phyloP scores from a whole-genome alignment of 1,140 invertebrate species.

The Macrocentrus cingulum region DNA sequence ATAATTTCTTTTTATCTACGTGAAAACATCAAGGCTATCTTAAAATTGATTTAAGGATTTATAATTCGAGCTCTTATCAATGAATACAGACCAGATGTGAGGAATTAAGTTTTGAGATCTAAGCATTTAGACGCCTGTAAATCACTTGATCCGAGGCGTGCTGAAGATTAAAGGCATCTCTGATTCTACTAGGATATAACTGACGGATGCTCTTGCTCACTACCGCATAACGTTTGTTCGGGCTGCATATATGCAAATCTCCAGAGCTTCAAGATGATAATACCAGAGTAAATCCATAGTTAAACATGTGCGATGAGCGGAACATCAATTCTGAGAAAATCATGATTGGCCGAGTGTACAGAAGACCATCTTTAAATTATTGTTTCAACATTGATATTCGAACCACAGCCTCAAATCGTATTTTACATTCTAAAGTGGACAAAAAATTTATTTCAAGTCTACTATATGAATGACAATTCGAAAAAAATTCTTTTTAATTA shows the following conservation, averaged over 20 bases:
- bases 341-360: background rate
- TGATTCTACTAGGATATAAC: slow-evolving; percentile 12
- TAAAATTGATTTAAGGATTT: background rate
- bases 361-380: no score
- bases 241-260: slow-evolving; percentile 24
- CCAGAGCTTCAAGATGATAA: slow-evolving; percentile 15
- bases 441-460: no score
- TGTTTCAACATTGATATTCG: no score
- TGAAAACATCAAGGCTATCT: background rate
- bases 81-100: background rate
- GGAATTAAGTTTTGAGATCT: slow-evolving; percentile 1
- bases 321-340: slow-evolving; percentile 14
- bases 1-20: no score
- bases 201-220: slow-evolving; percentile 7
- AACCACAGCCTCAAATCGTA: no score
- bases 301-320: slow-evolving; percentile 1
- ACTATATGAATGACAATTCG: no score
- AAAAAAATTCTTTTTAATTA: no score
- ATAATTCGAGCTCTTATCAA: no score
- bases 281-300: background rate
- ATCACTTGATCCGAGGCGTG: slow-evolving; percentile 14
- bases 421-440: no score
- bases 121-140: background rate
- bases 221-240: slow-evolving; percentile 15
- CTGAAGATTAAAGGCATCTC: slow-evolving; percentile 22